Conservation (phyloP, 37 sponge, comb jelly and placozoan genomes). For the Diacarnus erythraeanus region DNA sequence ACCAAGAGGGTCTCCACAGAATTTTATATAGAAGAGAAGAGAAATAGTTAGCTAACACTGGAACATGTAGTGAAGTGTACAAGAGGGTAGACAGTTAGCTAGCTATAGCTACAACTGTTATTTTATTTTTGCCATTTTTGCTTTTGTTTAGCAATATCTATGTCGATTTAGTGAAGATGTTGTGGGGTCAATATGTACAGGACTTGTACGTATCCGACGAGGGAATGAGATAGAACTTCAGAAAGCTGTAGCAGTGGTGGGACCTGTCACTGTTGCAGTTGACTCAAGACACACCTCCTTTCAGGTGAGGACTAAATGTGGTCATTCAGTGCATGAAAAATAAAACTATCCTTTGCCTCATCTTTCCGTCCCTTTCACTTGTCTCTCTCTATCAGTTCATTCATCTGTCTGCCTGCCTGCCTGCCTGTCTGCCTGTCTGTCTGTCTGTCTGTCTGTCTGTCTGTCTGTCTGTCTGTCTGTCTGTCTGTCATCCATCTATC, state of each 20-base stretch:
- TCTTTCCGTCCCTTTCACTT: too few relatives aligned
- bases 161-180: constrained; percentile 51
- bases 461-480: too few relatives aligned
- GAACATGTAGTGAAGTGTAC: too few relatives aligned
- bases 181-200: constrained; percentile 1
- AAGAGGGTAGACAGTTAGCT: neutral
- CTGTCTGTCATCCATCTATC: too few relatives aligned
- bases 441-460: too few relatives aligned
- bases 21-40: too few relatives aligned
- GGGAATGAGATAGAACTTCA: constrained; percentile 70
- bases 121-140: neutral
- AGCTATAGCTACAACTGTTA: neutral
- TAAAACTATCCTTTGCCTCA: too few relatives aligned
- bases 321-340: neutral
- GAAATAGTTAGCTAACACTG: too few relatives aligned
- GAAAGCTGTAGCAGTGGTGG: constrained; percentile 76
- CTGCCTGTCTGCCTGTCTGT: too few relatives aligned
- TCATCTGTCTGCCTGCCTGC: too few relatives aligned
- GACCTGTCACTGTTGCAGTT: constrained; percentile 84
- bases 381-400: too few relatives aligned
- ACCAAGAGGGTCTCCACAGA: too few relatives aligned
- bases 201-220: constrained; percentile 14
- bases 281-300: constrained; percentile 78
- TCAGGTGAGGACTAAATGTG: constrained; percentile 26
- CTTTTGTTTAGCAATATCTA: constrained; percentile 37